Percentiles rank a stretch among this genome's conserved stretches.
These are phyloP conservation scores for Lipotes vexillifer DNA, from an alignment of 2,113 vertebrate genomes.

Conservation along the genomic window DNA sequence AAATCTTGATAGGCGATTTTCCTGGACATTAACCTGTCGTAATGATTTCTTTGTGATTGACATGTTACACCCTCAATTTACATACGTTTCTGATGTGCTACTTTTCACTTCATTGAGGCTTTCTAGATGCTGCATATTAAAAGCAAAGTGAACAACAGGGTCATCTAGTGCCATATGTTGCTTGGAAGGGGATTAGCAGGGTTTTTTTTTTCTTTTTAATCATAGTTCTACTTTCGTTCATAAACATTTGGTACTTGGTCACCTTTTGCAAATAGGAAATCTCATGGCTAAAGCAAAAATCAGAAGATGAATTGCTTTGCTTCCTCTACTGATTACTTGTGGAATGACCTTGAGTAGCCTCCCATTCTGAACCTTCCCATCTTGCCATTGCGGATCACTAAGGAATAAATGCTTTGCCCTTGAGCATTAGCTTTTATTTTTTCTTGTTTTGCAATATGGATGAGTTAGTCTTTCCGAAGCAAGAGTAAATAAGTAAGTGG, in stretches of 20 bases:
- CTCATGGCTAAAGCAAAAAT: not conserved
- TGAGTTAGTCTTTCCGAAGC: not conserved
- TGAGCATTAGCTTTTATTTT: not conserved
- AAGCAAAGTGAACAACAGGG: not conserved
- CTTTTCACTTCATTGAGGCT: slow-evolving; percentile 35
- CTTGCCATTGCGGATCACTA: not conserved
- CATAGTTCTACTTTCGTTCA: not conserved
- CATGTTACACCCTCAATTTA: slow-evolving; percentile 30
- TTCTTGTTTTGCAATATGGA: not conserved
- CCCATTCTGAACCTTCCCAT: not conserved
- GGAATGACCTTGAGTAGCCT: slow-evolving; percentile 32
- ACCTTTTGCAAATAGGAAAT: slow-evolving; percentile 39
- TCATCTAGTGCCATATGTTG: not conserved
- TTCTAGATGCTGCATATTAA: slow-evolving; percentile 2
- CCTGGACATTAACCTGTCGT: slow-evolving; percentile 30
- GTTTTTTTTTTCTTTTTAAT: not conserved
- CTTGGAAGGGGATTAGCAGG: not conserved
- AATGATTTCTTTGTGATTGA: slow-evolving; percentile 59
- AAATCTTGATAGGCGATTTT: slow-evolving; percentile 45
- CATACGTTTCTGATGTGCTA: not conserved
- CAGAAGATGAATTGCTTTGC: slow-evolving; percentile 18
- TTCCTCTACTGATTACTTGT: slow-evolving; percentile 31
- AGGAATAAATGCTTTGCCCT: slow-evolving; percentile 5
- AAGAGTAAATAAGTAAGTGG: not conserved
- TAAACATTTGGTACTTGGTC: slow-evolving; percentile 25